phyloP scores from a whole-genome alignment of 2,797 vertebrate genomes.

The Anas capensis region DNA sequence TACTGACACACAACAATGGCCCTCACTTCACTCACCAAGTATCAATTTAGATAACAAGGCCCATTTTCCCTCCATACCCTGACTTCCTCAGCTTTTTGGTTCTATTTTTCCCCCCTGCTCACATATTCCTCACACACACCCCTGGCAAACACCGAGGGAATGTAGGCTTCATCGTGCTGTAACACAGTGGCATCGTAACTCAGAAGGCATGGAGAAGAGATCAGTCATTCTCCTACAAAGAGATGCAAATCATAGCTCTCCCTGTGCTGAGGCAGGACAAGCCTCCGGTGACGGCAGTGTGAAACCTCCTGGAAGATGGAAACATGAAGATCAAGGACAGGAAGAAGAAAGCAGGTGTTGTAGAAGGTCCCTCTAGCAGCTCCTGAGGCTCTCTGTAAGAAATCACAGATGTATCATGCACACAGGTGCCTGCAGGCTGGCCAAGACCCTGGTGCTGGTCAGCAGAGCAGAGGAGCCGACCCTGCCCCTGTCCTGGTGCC shows the following conservation, averaged over 20 bases:
- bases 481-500: rapidly evolving
- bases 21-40: rapidly evolving
- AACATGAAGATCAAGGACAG: not conserved
- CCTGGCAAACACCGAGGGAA: not conserved
- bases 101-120: not conserved
- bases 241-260: not conserved
- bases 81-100: not conserved
- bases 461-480: not conserved
- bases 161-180: rapidly evolving
- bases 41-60: not conserved
- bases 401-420: rapidly evolving
- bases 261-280: not conserved
- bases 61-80: not conserved
- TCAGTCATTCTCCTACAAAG: not conserved
- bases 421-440: rapidly evolving
- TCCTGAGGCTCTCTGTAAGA: not conserved
- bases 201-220: not conserved
- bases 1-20: rapidly evolving
- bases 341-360: not conserved
- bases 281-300: not conserved
- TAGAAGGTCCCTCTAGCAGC: not conserved
- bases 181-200: not conserved
- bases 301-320: not conserved
- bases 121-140: not conserved
- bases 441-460: not conserved